Base-by-base conservation (phyloP, 2,113 vertebrate genomes). In the Osmerus mordax region DNA sequence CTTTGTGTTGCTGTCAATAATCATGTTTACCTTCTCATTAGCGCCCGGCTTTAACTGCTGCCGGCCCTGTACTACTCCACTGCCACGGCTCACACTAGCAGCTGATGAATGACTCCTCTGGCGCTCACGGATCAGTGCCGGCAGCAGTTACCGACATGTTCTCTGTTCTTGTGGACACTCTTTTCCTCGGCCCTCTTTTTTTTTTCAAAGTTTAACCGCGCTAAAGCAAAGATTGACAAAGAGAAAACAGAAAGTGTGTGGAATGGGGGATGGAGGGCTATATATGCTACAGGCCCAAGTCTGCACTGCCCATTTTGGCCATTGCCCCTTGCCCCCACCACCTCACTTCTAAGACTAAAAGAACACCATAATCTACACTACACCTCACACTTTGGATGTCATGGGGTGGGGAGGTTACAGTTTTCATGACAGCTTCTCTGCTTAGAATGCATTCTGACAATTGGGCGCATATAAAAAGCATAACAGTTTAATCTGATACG, bases 1-100 rank as follows among this genome's bases (percentile, higher is more conserved):
- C 92, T 73, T 94, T 95, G 91, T 94, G 91, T 77, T 81, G 75
- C 78, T 90, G 85, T 89, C 92, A 92, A 89, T 92, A 94, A 93
- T 93, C 82, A 71, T 90, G 90, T 93, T 93, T 94, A 91, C 87
- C 85, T 93, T 88, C 86, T 90, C 89, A 89, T 92, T 91, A 90
- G 81, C 21, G 78, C 67, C 76, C 71, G 72, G 88, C 90, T 93
- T 90, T 86, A 87, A 87, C 73, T 55, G 87, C 87, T 89, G 82
- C 87, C 88, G 90, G 89, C 88, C 94, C 90, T 88, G 90, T 86
- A 82, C 86, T 89, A 18, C 83, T 86, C 75, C 78, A 71, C 84
- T 83, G 82, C 84, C 86, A 89, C 93, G 92, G 92, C 91, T 89
- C 89, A 84, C 86, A 88, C 86, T 86, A 75, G 89, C 83, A 88